Evolutionary conservation across 2,113 vertebrate species (phyloP).

Genomic region (Dipodomys ordii): DNA sequence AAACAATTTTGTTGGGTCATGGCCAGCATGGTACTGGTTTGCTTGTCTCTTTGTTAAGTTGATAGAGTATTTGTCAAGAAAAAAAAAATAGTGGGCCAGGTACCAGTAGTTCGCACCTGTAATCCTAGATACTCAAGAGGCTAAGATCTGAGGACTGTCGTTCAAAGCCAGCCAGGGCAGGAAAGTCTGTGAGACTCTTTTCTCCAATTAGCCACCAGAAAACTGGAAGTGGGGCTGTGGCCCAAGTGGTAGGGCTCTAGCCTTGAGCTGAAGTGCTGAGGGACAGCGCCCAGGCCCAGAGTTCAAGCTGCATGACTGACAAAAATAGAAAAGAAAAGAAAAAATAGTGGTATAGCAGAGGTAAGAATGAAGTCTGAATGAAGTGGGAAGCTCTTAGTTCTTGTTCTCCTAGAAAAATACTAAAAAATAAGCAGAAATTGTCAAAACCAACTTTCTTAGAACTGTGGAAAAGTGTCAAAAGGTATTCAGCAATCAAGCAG

Average conservation of each 20-base stretch:
- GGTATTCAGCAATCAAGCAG: background rate
- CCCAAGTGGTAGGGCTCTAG: too few relatives aligned
- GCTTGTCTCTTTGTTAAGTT: background rate
- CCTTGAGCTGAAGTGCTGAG: too few relatives aligned
- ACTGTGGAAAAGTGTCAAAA: background rate
- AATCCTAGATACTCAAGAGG: too few relatives aligned
- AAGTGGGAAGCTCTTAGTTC: background rate
- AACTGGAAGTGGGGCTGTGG: too few relatives aligned
- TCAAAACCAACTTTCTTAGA: background rate
- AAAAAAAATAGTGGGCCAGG: too few relatives aligned
- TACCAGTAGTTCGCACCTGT: too few relatives aligned
- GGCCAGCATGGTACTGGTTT: background rate
- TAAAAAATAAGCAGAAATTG: background rate
- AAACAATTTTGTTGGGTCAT: background rate
- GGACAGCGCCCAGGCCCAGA: too few relatives aligned
- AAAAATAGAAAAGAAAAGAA: background rate
- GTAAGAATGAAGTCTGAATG: background rate
- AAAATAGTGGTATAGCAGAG: background rate
- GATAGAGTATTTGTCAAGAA: background rate
- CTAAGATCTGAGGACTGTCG: too few relatives aligned
- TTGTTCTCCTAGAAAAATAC: background rate
- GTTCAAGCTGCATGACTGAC: too few relatives aligned
- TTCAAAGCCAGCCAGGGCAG: too few relatives aligned
- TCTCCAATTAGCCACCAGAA: too few relatives aligned
- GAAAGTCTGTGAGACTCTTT: too few relatives aligned